Evolutionary conservation across 2,113 vertebrate species (phyloP).

Genomic region (Octodon degus): DNA sequence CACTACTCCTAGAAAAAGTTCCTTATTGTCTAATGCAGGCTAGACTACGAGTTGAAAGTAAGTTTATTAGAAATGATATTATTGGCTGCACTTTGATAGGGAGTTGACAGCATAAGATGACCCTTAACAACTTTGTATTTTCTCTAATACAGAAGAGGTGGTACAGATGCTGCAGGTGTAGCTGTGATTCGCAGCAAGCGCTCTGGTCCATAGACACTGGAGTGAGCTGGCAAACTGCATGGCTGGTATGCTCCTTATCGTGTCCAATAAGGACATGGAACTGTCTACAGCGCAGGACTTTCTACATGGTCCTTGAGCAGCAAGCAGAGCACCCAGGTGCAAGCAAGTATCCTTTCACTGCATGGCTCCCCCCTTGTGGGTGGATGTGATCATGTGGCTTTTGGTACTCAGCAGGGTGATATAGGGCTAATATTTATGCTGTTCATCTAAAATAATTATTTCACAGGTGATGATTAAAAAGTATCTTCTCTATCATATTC

Average conservation of each 20-base stretch:
- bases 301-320: no score
- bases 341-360: background rate
- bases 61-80: background rate
- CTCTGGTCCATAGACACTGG: background rate
- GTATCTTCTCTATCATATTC: background rate
- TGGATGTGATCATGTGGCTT: background rate
- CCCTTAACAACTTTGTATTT: background rate
- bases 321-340: background rate
- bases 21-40: background rate
- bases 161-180: rapidly evolving
- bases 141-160: background rate
- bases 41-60: background rate
- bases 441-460: background rate
- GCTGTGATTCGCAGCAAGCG: rapidly evolving
- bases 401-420: background rate
- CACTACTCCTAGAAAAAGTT: background rate
- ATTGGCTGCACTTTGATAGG: background rate
- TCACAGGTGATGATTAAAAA: background rate
- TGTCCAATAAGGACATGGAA: background rate
- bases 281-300: background rate
- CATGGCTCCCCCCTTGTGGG: background rate
- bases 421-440: background rate
- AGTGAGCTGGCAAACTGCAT: background rate
- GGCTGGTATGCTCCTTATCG: background rate
- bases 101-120: background rate